Evolutionary conservation across 2,113 vertebrate genomes (phyloP), one percentile per base, ranked within the genome.

Genomic region (Zosterops pallidus): DNA sequence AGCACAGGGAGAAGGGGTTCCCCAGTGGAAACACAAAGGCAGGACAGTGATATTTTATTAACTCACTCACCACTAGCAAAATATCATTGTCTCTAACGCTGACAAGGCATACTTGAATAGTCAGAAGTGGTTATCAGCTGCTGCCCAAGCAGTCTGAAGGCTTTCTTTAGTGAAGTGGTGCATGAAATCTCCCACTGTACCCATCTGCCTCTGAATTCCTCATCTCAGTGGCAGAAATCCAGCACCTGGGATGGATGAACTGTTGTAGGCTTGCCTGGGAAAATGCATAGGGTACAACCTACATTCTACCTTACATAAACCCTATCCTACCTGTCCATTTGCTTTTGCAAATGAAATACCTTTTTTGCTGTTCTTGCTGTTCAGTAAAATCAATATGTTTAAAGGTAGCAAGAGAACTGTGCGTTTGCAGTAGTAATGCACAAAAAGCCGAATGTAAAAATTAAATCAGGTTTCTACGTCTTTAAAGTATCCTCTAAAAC

Each of bases 21-120:
- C 65, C 17, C 29, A 20, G 47, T 0, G 0, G 16, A 88, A 82
- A 82, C 0, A 6, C 14, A 14, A 23, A 22, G 10, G 33, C 22
- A 12, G 4, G 23, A 28, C 13, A 11, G 23, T 1, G 22, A 19
- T 23, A 33, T 63, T 65, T 82, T 26, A 85, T 37, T 60, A 78
- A 33, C 33, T 31, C 50, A 15, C 18, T 12, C 23, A 69, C 23
- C 13, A 22, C 23, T 9, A 59, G 31, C 42, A 75, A 62, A 84
- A 12, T 23, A 87, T n/a, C 56, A 8, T 37, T 52, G 41, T 44
- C 53, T n/a, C 64, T 28, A 72, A 53, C 0, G 0, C 42, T 41
- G 50, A 26, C 47, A 71, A 79, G 39, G 57, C 42, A 24, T 3
- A 46, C 28, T 62, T 49, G n/a, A 67, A 44, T 16, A 78, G 52